These are phyloP conservation scores for Semotilus atromaculatus DNA, from an alignment of 2,797 vertebrate species.

Conservation along the genomic window DNA sequence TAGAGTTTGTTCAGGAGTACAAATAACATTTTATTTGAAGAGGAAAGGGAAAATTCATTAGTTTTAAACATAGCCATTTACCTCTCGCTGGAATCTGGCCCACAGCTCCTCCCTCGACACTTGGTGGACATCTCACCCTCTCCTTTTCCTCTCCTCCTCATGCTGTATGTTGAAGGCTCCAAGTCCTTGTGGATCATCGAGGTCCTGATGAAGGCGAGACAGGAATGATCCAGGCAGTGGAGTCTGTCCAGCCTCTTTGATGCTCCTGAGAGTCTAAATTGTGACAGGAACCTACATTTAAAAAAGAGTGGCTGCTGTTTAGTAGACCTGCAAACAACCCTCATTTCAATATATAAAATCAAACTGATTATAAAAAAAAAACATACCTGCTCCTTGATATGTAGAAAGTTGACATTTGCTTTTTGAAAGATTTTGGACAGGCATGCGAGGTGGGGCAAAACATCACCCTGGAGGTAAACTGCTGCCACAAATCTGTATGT, in stretches of 20 bases:
- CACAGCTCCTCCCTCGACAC: constrained; percentile 1
- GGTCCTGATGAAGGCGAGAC: constrained; percentile 31
- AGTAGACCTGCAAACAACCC: no score
- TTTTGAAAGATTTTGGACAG: not conserved
- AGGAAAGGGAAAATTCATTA: no score
- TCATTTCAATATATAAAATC: no score
- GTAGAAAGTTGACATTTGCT: constrained; percentile 31
- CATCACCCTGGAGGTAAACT: constrained; percentile 37
- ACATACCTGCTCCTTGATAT: constrained; percentile 4
- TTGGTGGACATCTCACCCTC: not conserved
- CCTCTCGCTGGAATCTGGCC: constrained; percentile 25
- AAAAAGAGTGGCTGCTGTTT: no score
- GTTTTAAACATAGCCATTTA: not conserved
- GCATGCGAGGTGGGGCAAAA: constrained; percentile 35
- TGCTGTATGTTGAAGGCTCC: constrained; percentile 12
- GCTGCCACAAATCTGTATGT: constrained; percentile 42
- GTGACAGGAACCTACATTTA: no score
- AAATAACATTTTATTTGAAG: no score
- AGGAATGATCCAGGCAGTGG: constrained; percentile 34
- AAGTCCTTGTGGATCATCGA: constrained; percentile 25
- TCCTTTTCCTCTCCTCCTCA: constrained; percentile 16
- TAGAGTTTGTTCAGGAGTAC: no score
- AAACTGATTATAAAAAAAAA: no score
- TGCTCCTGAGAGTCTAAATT: no score
- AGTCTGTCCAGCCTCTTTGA: no score